Evolutionary conservation across 2,888 invertebrate species (phyloP), one percentile per base, ranked within the genome.

Genomic region (Parascotia fuliginaria): DNA sequence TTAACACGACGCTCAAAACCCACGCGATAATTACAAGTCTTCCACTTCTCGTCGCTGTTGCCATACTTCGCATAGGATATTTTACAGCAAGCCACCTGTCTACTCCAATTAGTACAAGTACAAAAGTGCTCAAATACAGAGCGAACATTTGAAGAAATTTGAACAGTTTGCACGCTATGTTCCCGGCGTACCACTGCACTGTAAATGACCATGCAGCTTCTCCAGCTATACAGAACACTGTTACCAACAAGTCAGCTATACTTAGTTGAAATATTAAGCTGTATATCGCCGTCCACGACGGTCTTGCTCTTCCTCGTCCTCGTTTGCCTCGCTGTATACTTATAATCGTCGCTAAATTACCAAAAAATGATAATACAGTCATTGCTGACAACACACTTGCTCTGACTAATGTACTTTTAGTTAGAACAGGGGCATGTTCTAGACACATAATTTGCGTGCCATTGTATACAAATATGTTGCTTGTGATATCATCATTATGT

Each of bases 61-160:
- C 94, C 75, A 95, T 89, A 60, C 91, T 92, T 70, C 94, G 95
- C 94, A 96, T 95, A 0, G 97, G 97, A 81, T 96, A 96, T 65
- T 96, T 94, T 9, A 97, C 96, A 0, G 96, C 96, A 38, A 96
- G 93, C 93, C 96, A 96, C 45, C 97, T 92, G 75, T 97, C 97
- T 34, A 97, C 93, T 9, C 96, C 96, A 69, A 97, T 97, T 36
- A 97, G 92, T 24, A 97, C 97, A 15, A 97, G 89, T 31, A 97
- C 94, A 81, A 96, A 97, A 0, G 97, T 97, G 53, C 97, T 97
- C 57, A 97, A 85, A 77, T 97, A 96, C 42, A 97, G 88, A 41
- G 96, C 95, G 74, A 96, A 96, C 94, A 96, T 95, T 85, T 97
- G 96, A 38, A 95, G 88, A 65, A 95, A 96, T 81, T 97, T 97